These are phyloP conservation scores for Antedon mediterranea DNA, from an alignment of 53 echinoderm and acorn worm genomes.

Conservation along the genomic window DNA sequence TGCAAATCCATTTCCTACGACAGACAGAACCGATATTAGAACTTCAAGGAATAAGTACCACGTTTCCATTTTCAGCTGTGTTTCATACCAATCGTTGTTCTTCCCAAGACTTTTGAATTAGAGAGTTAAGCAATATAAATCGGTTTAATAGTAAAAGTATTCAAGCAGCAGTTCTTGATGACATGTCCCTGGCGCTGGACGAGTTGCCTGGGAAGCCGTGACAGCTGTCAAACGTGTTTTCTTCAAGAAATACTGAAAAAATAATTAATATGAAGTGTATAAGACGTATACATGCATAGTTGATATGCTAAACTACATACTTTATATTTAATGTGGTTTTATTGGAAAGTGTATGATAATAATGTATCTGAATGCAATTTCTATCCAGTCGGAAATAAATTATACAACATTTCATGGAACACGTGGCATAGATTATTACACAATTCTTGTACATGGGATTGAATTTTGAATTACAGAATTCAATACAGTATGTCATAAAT, in stretches of 20 bases:
- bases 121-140: background rate
- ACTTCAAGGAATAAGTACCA: constrained; percentile 15
- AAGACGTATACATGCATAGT: background rate
- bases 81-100: background rate
- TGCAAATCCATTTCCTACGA: constrained; percentile 51
- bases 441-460: too few relatives aligned
- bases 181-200: too few relatives aligned
- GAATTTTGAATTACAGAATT: background rate
- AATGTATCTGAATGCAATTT: too few relatives aligned
- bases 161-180: background rate
- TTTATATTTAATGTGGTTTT: background rate
- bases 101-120: background rate
- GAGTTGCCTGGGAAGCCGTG: background rate
- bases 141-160: background rate
- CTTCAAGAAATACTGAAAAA: too few relatives aligned
- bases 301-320: background rate
- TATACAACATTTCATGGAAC: too few relatives aligned
- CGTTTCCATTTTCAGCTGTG: background rate
- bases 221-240: background rate
- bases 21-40: constrained; percentile 26
- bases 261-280: background rate
- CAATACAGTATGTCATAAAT: background rate
- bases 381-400: too few relatives aligned
- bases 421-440: too few relatives aligned
- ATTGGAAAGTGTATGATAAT: too few relatives aligned